phyloP scores from a whole-genome alignment of 2,113 vertebrate species.

The Muntiacus muntjak region DNA sequence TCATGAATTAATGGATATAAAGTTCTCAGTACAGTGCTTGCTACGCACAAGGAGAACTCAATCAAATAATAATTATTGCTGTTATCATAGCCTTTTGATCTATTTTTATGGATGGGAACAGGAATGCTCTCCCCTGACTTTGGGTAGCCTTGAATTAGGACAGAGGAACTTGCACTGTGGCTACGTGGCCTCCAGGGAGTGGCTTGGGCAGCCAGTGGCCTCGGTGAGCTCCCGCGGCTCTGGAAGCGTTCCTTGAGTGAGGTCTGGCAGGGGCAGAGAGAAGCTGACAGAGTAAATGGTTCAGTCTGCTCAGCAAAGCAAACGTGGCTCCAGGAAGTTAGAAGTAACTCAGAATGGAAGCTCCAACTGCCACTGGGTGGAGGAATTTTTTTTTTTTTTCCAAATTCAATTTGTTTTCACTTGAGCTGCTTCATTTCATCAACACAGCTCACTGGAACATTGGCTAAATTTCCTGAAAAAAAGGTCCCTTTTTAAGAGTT shows the following conservation, averaged over 20 bases:
- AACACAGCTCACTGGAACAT: conserved; percentile 65
- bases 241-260: conserved; percentile 51
- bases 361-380: conserved; percentile 54
- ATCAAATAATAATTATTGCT: background rate
- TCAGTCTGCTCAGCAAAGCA: conserved; percentile 60
- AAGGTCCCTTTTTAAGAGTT: conserved; percentile 1
- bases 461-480: conserved; percentile 66
- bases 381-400: conserved; percentile 59
- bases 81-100: background rate
- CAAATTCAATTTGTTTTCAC: conserved; percentile 72
- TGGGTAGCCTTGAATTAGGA: background rate
- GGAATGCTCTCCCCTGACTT: background rate
- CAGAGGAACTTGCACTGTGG: background rate
- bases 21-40: background rate
- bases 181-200: background rate
- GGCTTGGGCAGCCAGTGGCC: background rate
- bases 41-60: background rate
- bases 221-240: background rate
- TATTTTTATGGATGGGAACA: background rate
- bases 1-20: background rate
- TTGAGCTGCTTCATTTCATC: conserved; percentile 70
- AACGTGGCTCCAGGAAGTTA: conserved; percentile 62
- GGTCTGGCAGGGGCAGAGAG: conserved; percentile 39
- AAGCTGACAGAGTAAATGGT: conserved; percentile 58
- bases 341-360: conserved; percentile 63